Evolutionary conservation across 2,888 invertebrate species (phyloP).

Genomic region (Odontothrips loti): DNA sequence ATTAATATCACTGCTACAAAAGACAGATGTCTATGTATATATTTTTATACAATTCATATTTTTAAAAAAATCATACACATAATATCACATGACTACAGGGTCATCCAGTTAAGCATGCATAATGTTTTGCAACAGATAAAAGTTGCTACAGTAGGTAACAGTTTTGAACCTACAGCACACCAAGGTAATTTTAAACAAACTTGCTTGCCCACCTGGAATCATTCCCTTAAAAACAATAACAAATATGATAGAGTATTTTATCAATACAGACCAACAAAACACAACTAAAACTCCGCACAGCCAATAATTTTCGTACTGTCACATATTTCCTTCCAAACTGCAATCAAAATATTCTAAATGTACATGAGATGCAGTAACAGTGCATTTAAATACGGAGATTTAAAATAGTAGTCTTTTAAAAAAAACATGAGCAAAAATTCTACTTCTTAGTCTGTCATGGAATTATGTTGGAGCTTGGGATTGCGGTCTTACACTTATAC

Average conservation of each 20-base stretch:
- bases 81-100: conserved; percentile 26
- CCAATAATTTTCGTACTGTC: not conserved
- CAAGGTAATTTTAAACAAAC: not conserved
- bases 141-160: not conserved
- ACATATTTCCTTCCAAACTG: not conserved
- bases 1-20: conserved; percentile 23
- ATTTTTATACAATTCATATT: not conserved
- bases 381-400: not conserved
- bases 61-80: conserved; percentile 15
- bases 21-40: conserved; percentile 9
- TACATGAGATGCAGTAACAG: not conserved
- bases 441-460: not conserved
- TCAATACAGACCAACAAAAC: conserved; percentile 7
- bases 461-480: not conserved
- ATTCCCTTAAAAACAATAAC: conserved; percentile 12
- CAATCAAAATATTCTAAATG: not conserved
- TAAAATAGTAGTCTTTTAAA: not conserved
- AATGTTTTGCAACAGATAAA: not conserved
- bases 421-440: not conserved
- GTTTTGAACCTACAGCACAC: not conserved
- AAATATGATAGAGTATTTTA: conserved; percentile 15
- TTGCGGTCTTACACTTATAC: not conserved
- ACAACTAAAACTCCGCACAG: not conserved
- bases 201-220: conserved; percentile 8
- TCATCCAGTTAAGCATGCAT: not conserved